Percentiles rank a stretch among this genome's conserved stretches.
Evolutionary conservation across 2,113 vertebrate species (phyloP).

Genomic region (Amphilophus citrinellus): DNA sequence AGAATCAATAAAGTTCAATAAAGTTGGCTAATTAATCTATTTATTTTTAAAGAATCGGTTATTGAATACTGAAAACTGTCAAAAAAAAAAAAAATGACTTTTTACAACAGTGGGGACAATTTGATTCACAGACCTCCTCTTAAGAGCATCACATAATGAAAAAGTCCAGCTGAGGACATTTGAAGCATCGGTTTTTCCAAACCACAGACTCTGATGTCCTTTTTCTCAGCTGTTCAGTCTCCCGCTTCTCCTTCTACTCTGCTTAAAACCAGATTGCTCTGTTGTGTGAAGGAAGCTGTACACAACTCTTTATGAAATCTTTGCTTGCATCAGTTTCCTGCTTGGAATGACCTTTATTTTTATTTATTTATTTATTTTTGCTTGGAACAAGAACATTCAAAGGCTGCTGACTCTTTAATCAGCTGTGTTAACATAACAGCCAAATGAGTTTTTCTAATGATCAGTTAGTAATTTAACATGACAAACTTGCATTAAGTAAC

Average conservation of each 20-base stretch:
- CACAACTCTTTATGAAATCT: neutral
- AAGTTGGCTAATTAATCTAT: neutral
- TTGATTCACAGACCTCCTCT: no score
- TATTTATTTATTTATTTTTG: no score
- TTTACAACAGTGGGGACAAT: no score
- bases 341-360: neutral
- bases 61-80: no score
- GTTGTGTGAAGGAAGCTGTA: neutral
- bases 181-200: neutral
- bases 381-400: neutral
- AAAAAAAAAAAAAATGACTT: no score
- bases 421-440: no score
- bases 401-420: neutral
- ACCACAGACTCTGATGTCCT: neutral
- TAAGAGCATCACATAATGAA: neutral
- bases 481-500: neutral
- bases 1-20: neutral
- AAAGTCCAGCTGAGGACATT: neutral
- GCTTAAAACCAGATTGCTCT: neutral
- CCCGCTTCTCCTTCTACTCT: neutral
- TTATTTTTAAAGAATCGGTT: neutral
- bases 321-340: neutral
- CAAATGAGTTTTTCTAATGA: neutral
- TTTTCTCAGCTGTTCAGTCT: neutral
- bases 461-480: neutral